Evolutionary conservation across 37 sponge, comb jelly and placozoan species (phyloP).

Genomic region (Chondrilla cf. caribensis): DNA sequence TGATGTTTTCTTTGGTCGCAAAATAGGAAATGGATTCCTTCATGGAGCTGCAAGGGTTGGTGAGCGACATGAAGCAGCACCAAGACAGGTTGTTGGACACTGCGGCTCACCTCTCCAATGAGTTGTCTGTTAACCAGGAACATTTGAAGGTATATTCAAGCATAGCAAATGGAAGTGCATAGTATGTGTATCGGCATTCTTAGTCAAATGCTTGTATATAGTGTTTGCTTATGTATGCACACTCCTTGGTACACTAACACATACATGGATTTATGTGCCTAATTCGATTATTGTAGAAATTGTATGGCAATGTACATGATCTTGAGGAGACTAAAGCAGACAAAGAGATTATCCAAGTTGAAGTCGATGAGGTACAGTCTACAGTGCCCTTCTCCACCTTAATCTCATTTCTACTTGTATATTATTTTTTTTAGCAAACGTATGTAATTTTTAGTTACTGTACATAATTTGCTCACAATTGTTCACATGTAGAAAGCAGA

Average conservation of each 20-base stretch:
- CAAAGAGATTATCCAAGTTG: conserved; percentile 66
- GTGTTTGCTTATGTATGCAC: conserved; percentile 1
- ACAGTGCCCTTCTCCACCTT: no score
- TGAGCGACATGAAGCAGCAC: conserved; percentile 73
- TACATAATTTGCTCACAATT: neutral
- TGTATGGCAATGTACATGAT: conserved; percentile 76
- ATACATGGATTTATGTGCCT: conserved; percentile 28
- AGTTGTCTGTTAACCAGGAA: conserved; percentile 77
- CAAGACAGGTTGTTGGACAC: conserved; percentile 84
- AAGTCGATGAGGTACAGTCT: conserved; percentile 79
- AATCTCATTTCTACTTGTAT: no score
- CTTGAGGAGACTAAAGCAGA: conserved; percentile 87
- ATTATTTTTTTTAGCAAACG: no score
- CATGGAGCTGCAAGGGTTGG: conserved; percentile 46
- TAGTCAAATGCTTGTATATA: neutral
- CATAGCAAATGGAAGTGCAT: neutral
- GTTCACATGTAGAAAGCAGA: conserved; percentile 88
- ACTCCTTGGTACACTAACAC: neutral
- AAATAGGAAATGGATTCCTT: conserved; percentile 31
- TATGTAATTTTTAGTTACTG: neutral
- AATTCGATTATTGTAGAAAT: conserved; percentile 39
- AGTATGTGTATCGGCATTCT: neutral
- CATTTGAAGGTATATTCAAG: conserved; percentile 68
- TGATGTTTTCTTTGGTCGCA: neutral
- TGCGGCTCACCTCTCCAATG: conserved; percentile 75